Conservation (phyloP, 2,113 vertebrate genomes). For the Rhynchomys soricoides region DNA sequence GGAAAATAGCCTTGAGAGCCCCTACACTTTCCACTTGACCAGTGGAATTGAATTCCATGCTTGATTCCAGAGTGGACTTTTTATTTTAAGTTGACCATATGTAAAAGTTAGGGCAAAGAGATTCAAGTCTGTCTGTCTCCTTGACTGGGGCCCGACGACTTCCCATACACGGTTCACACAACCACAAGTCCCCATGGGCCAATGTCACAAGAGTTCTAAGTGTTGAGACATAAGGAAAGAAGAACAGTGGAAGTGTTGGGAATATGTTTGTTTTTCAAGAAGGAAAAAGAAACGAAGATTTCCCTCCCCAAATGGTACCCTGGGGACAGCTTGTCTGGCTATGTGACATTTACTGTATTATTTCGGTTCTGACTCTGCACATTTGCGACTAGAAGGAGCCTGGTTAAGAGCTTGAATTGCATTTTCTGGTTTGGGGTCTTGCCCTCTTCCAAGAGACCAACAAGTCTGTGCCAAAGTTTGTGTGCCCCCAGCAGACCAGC, state of each 20-base stretch:
- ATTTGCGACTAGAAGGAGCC: conserved; percentile 86
- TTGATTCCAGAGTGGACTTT: conserved; percentile 86
- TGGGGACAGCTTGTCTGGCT: conserved; percentile 79
- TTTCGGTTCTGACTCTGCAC: conserved; percentile 87
- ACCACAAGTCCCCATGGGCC: conserved; percentile 76
- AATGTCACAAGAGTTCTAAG: conserved; percentile 81
- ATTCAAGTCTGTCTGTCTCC: conserved; percentile 82
- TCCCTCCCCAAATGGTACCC: conserved; percentile 86
- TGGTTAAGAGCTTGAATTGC: conserved; percentile 84
- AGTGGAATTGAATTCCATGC: conserved; percentile 84
- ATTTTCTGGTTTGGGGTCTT: conserved; percentile 88
- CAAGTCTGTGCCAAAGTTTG: conserved; percentile 86
- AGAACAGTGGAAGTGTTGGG: conserved; percentile 69
- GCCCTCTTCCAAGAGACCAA: conserved; percentile 87
- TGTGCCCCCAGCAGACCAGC: conserved; percentile 84
- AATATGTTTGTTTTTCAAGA: conserved; percentile 64
- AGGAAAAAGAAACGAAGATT: conserved; percentile 72
- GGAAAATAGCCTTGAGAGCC: conserved; percentile 52
- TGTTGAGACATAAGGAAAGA: conserved; percentile 71
- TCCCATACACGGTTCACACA: conserved; percentile 80
- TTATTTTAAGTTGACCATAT: conserved; percentile 87
- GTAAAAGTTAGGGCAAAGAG: conserved; percentile 82
- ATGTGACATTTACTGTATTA: conserved; percentile 84
- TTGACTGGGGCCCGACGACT: conserved; percentile 75
- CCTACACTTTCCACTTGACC: conserved; percentile 80